Base-by-base conservation (phyloP, 1,140 invertebrate species). In the Homarus americanus region DNA sequence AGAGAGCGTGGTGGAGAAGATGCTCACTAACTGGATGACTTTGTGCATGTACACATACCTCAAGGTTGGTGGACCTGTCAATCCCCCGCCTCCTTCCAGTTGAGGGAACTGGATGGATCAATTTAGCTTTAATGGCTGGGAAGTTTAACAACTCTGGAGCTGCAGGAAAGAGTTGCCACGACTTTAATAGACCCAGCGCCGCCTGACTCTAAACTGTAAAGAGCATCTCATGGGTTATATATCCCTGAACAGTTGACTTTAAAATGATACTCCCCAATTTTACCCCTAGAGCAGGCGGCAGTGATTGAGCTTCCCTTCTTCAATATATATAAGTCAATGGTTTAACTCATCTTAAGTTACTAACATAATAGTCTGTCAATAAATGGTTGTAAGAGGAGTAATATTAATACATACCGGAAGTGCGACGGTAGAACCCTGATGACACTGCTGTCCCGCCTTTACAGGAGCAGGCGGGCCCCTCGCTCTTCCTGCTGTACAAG, bases 11-110 rank as follows among this genome's bases (percentile, higher is more conserved):
- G 98, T 99, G 1, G 99, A 99, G 94, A 99, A 99, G 94, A 98
- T 99, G 98, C 95, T 99, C 2, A 98, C 98, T 0, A 99, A 99
- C 94, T 99, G 99, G 98, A 97, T 99, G 96, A 97, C 98, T 0
- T 96, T 99, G 73, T 98, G 98, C 93, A 98, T 99, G 97, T 99
- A 99, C 94, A 97, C 98, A 93, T 99, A 99, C 94, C 95, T 98
- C 44, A 92, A 92, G 87, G 92, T 92, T 80, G 44, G 73, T 72
- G 4, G 12, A n/a, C n/a, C n/a, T n/a, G n/a, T n/a, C n/a, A n/a
- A n/a, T 49, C 44, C 44, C 44, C 15, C 15, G 5, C 5, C 5
- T 15, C 44, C 5, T 15, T 49, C 66, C 5, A 69, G 32, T 69
- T 69, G 24, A 4, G 24, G 5, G 24, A 69, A 69, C 24, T 28